Evolutionary conservation across 2,113 vertebrate species (phyloP).

Genomic region (Notarius lentiginosus): DNA sequence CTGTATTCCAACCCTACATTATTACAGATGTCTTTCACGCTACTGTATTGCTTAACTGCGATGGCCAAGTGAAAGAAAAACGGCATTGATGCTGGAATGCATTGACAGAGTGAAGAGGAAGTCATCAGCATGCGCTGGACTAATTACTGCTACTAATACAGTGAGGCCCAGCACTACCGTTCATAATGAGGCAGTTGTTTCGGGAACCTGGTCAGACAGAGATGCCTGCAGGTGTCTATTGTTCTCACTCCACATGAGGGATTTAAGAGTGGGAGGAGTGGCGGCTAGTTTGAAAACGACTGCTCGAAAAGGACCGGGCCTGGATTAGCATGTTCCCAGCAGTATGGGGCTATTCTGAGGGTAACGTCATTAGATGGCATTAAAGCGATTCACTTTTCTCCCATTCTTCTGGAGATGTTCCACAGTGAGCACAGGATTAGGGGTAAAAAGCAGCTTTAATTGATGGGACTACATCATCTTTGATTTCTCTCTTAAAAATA

Average conservation of each 20-base stretch:
- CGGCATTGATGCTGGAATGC: constrained; percentile 37
- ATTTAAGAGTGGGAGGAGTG: constrained; percentile 62
- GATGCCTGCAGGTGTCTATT: constrained; percentile 65
- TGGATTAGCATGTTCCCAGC: constrained; percentile 79
- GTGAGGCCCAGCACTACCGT: constrained; percentile 48
- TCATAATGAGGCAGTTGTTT: constrained; percentile 68
- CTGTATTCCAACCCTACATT: constrained; percentile 20
- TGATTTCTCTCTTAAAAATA: constrained; percentile 60
- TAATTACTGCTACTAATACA: constrained; percentile 71
- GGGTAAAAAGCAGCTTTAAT: constrained; percentile 63
- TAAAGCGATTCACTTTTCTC: constrained; percentile 67
- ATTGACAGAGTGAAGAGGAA: constrained; percentile 58
- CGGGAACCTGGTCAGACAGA: constrained; percentile 57
- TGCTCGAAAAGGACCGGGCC: constrained; percentile 67
- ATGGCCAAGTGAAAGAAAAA: constrained; percentile 38
- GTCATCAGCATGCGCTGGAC: constrained; percentile 64
- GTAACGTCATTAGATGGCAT: constrained; percentile 77
- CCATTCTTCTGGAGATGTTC: constrained; percentile 58
- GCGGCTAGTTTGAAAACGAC: constrained; percentile 57
- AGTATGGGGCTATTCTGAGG: constrained; percentile 74
- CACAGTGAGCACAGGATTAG: constrained; percentile 63
- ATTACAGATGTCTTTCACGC: constrained; percentile 17
- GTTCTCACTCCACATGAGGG: constrained; percentile 65
- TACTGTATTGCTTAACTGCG: constrained; percentile 43
- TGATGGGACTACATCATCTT: constrained; percentile 60